Conservation (phyloP, 2,888 invertebrate species). For the Neoascia interrupta region DNA sequence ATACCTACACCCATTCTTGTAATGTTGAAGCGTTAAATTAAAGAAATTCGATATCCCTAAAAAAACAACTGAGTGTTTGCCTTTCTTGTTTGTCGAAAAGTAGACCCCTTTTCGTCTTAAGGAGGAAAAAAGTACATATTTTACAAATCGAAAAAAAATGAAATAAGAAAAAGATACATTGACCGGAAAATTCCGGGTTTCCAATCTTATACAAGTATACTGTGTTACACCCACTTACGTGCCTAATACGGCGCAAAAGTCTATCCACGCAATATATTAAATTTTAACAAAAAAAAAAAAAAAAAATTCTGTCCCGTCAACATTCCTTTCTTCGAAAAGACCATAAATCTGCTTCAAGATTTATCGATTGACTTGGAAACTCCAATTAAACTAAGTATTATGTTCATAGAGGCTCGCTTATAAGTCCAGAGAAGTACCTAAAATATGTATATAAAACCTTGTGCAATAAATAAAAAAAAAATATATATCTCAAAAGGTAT, state of each 20-base stretch:
- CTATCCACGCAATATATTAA: not conserved
- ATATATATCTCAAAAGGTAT: too few species aligned
- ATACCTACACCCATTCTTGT: too few species aligned
- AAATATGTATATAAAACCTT: too few species aligned
- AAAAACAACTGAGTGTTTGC: too few species aligned
- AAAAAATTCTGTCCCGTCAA: not conserved
- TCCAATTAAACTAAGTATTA: not conserved
- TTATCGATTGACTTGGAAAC: not conserved
- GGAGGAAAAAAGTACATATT: too few species aligned
- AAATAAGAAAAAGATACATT: not conserved
- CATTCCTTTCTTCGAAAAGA: not conserved
- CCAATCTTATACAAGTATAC: not conserved
- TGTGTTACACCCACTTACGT: constrained; percentile 8
- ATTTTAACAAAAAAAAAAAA: not conserved
- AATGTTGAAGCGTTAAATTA: constrained; percentile 14
- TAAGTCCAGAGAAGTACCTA: too few species aligned
- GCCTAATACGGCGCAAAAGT: constrained; percentile 8
- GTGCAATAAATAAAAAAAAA: too few species aligned
- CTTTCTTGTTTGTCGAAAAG: too few species aligned
- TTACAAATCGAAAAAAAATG: constrained; percentile 3
- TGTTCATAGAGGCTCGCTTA: too few species aligned
- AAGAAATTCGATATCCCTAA: too few species aligned
- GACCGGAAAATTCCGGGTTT: not conserved
- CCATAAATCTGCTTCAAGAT: not conserved
- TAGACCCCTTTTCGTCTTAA: too few species aligned